These are phyloP conservation scores for Pseudomyrmex gracilis DNA, from an alignment of 1,140 invertebrate genomes.

Conservation along the genomic window DNA sequence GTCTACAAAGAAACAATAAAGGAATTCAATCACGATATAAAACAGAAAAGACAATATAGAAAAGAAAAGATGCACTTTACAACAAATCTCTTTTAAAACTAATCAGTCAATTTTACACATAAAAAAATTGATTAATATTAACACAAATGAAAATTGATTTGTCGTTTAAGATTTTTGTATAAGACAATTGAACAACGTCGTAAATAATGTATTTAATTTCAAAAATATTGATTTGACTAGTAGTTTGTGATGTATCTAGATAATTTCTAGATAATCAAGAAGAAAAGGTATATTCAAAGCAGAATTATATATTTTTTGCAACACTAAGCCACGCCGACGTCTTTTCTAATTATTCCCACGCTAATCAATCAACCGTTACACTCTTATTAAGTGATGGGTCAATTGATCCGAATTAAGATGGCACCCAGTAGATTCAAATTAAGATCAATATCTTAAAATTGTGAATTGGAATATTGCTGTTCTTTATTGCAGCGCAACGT, in stretches of 20 bases:
- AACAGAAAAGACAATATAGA: too few relatives aligned
- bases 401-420: slow-evolving; percentile 71
- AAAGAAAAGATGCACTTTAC: slow-evolving; percentile 15
- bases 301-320: slow-evolving; percentile 14
- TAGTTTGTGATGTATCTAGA: neutral
- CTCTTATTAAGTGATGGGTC: slow-evolving; percentile 66
- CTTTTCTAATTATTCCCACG: slow-evolving; percentile 60
- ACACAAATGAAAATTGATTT: neutral
- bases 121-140: slow-evolving; percentile 18
- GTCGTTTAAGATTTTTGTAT: too few relatives aligned
- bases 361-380: slow-evolving; percentile 61
- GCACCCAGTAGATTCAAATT: slow-evolving; percentile 71
- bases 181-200: neutral
- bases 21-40: slow-evolving; percentile 54
- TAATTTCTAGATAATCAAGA: neutral
- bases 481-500: slow-evolving; percentile 50
- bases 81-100: slow-evolving; percentile 6
- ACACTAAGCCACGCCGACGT: neutral
- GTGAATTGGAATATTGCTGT: slow-evolving; percentile 66
- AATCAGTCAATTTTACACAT: slow-evolving; percentile 31
- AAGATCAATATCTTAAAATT: slow-evolving; percentile 69
- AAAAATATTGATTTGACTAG: neutral
- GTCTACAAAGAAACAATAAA: slow-evolving; percentile 10
- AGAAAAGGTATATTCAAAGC: neutral
- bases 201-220: neutral